A percentile compares a stretch with the other conserved stretches of the same genome.
These are phyloP conservation scores for Leptopilina clavipes DNA, from an alignment of 1,140 invertebrate species.

Conservation along the genomic window DNA sequence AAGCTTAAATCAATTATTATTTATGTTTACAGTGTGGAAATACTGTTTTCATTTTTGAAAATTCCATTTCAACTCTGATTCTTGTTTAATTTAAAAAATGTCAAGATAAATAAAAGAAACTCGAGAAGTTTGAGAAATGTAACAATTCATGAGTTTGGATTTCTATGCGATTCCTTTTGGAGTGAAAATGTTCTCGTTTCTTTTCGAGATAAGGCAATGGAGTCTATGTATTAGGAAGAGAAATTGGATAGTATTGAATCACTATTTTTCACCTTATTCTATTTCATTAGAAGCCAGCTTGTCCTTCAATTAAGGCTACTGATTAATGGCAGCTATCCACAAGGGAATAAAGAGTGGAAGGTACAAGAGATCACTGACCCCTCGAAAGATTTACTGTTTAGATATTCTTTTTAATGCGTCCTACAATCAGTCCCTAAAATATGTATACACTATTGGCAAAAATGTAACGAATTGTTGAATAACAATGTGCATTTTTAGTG, in stretches of 20 bases:
- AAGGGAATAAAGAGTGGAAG: not conserved
- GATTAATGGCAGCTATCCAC: conserved; percentile 21
- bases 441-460: no score
- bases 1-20: not conserved
- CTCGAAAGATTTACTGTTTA: not conserved
- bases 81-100: no score
- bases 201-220: conserved; percentile 22
- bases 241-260: conserved; percentile 24
- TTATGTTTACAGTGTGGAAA: not conserved
- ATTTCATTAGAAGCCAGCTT: conserved; percentile 24
- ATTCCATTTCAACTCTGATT: no score
- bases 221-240: no score
- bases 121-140: no score
- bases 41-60: no score
- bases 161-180: no score
- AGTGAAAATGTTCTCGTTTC: not conserved
- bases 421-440: no score
- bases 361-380: not conserved
- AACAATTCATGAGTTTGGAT: no score
- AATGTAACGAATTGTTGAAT: no score
- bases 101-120: no score
- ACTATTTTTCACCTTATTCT: conserved; percentile 31
- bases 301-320: conserved; percentile 31
- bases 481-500: no score
- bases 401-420: not conserved